phyloP scores from a whole-genome alignment of 2,113 vertebrate genomes.

The Sylvietta virens region DNA sequence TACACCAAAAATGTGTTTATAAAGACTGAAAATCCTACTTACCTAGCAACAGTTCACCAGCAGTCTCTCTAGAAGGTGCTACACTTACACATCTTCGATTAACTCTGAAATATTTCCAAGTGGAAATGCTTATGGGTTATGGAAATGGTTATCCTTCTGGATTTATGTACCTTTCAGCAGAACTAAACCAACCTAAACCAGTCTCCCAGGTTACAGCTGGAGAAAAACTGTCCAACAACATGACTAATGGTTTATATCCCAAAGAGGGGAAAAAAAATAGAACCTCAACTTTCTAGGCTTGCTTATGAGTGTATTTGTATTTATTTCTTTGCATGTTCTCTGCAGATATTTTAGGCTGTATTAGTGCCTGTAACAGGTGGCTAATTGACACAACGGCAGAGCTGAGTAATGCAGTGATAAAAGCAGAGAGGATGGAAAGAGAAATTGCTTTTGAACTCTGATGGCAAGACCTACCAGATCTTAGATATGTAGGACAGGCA shows the following conservation, averaged over 20 bases:
- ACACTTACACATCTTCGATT: constrained; percentile 93
- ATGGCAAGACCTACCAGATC: neutral
- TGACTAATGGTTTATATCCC: neutral
- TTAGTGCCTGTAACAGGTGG: neutral
- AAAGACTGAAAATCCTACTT: constrained; percentile 25
- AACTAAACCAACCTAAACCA: neutral
- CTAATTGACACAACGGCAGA: neutral
- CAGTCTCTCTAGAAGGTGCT: constrained; percentile 93
- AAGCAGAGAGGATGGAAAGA: neutral
- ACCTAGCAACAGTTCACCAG: constrained; percentile 93
- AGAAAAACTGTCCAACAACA: neutral
- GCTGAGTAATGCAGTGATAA: neutral
- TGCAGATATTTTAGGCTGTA: neutral
- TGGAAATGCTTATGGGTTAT: neutral
- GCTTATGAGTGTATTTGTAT: neutral
- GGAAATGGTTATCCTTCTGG: neutral
- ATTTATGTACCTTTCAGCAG: neutral
- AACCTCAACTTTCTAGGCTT: neutral
- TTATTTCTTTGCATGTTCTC: neutral
- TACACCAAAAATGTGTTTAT: neutral
- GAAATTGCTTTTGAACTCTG: neutral
- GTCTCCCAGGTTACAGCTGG: neutral
- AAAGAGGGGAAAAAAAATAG: neutral
- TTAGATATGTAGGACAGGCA: neutral
- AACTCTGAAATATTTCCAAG: constrained; percentile 76